These are phyloP conservation scores for Drosophila mauritiana DNA, from an alignment of 1,140 invertebrate species.

Conservation along the genomic window DNA sequence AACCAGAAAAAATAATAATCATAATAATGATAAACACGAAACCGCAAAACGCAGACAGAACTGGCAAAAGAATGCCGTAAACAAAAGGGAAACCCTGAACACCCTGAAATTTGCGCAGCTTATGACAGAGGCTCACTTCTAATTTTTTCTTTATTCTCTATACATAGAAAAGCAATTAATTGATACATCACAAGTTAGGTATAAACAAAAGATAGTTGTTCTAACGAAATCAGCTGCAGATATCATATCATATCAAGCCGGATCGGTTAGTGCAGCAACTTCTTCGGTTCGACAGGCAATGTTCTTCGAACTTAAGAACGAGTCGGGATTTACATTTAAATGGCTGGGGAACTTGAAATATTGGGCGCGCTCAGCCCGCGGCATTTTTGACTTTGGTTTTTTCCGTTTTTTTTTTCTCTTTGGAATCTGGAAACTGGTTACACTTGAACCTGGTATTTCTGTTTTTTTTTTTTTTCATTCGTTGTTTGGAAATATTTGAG, in stretches of 20 bases:
- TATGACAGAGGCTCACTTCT: too few species aligned
- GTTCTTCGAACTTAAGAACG: constrained; percentile 51
- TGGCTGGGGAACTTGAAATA: constrained; percentile 60
- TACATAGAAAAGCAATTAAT: too few species aligned
- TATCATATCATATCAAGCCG: too few species aligned
- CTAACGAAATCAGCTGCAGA: too few species aligned
- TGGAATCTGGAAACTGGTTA: constrained; percentile 72
- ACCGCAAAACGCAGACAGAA: constrained; percentile 59
- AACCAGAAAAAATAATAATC: constrained; percentile 55
- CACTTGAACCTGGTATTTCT: constrained; percentile 73
- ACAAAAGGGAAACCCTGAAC: constrained; percentile 20
- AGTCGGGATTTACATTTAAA: constrained; percentile 71
- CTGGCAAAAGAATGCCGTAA: constrained; percentile 23
- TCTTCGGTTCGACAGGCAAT: constrained; percentile 14
- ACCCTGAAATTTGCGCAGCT: constrained; percentile 11
- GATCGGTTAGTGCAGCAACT: constrained; percentile 30
- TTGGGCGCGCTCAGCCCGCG: constrained; percentile 45
- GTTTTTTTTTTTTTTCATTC: neutral
- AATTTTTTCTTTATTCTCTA: too few species aligned
- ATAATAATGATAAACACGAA: constrained; percentile 60
- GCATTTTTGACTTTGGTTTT: constrained; percentile 20
- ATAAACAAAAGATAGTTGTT: too few species aligned
- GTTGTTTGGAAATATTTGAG: constrained; percentile 66
- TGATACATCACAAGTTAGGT: too few species aligned
- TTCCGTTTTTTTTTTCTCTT: constrained; percentile 11